phyloP scores from a whole-genome alignment of 2,113 vertebrate genomes.

The Eidolon helvum region DNA sequence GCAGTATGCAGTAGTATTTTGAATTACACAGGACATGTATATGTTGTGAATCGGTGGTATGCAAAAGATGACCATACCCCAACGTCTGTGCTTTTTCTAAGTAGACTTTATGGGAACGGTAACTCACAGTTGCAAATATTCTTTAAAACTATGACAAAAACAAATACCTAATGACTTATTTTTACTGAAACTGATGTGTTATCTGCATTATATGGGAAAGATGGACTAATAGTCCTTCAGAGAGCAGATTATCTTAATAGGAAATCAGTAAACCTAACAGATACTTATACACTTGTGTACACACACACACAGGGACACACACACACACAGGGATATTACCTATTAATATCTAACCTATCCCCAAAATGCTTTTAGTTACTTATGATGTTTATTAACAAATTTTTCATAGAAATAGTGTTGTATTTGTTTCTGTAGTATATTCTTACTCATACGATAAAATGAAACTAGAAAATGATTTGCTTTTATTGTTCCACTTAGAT shows the following conservation, averaged over 20 bases:
- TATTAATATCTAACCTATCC: conserved; percentile 37
- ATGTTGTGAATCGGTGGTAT: background rate
- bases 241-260: conserved; percentile 52
- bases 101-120: background rate
- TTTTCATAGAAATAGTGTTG: background rate
- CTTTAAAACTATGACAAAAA: conserved; percentile 11
- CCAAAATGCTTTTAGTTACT: conserved; percentile 62
- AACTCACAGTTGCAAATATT: background rate
- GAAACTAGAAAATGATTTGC: background rate
- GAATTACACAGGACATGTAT: background rate
- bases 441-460: background rate
- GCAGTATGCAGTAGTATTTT: background rate
- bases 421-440: background rate
- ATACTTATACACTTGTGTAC: conserved; percentile 21
- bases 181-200: conserved; percentile 16
- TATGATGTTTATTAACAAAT: conserved; percentile 49
- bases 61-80: background rate
- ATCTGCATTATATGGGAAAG: background rate
- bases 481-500: background rate
- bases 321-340: background rate
- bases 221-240: background rate
- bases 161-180: background rate
- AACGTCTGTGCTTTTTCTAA: background rate
- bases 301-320: too few species aligned
- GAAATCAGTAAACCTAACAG: conserved; percentile 44